These are phyloP conservation scores for Argyrosomus japonicus DNA, from an alignment of 2,113 vertebrate species.

Conservation along the genomic window DNA sequence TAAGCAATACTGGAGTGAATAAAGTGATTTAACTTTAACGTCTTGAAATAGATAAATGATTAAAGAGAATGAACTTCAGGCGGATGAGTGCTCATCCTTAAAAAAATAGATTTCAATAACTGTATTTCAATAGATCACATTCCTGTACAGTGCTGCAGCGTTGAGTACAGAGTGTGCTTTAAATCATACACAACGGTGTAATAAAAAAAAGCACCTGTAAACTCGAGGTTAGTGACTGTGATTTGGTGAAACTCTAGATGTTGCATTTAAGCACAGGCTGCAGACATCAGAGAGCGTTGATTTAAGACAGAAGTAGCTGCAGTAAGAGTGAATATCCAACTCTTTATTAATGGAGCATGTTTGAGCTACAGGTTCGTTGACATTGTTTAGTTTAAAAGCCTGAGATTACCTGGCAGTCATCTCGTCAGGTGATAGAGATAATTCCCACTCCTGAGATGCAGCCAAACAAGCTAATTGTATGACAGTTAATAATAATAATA, in stretches of 20 bases:
- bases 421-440: not conserved
- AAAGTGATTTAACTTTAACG: conserved; percentile 48
- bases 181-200: conserved; percentile 1
- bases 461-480: not conserved
- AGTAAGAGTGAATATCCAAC: too few species aligned
- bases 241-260: conserved; percentile 6
- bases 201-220: conserved; percentile 30
- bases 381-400: conserved; percentile 15
- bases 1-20: conserved; percentile 45
- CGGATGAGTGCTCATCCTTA: conserved; percentile 16
- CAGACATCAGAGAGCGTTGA: conserved; percentile 31
- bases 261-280: conserved; percentile 5
- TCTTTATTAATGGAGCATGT: not conserved
- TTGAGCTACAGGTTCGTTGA: conserved; percentile 1
- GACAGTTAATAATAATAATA: not conserved
- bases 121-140: conserved; percentile 33
- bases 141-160: conserved; percentile 4
- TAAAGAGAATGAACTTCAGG: conserved; percentile 35
- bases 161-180: conserved; percentile 21
- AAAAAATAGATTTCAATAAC: conserved; percentile 19
- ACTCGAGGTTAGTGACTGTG: not conserved
- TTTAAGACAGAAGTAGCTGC: conserved; percentile 11
- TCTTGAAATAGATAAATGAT: conserved; percentile 58
- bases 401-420: conserved; percentile 1
- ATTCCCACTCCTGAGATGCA: not conserved